Base-by-base conservation (phyloP, 1,140 invertebrate species). In the Atopsyche davidsoni region DNA sequence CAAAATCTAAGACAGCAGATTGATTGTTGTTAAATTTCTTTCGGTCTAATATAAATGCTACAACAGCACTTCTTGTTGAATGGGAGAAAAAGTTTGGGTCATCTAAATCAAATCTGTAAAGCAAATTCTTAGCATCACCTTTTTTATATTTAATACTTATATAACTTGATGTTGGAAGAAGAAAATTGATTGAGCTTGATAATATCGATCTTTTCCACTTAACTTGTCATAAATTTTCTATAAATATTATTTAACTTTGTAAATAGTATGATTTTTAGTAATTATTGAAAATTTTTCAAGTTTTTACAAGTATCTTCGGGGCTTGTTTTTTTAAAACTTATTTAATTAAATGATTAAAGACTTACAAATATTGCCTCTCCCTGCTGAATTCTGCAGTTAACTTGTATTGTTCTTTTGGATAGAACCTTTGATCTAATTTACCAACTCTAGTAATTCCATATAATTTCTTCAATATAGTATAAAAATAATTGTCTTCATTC, bases 21-120 rank as follows among this genome's bases (percentile, higher is more conserved):
- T 64, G 60, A 34, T 79, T 74, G 7, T 80, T 71, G 2, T 79
- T 77, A 66, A 91, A 96, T 59, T 80, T 79, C 65, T 92, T 90
- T 36, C 92, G 75, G 64, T 92, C 85, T 49, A 96, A 72, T 59
- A 96, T 93, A 66, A 94, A 96, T 65, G 95, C 87, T 0, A 93
- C 84, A 40, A 96, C 88, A 47, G 88, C 76, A 17, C 89, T 89
- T 38, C 89, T 79, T 43, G 91, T 85, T 2, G 87, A 82, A 3
- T 87, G 78, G 14, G 85, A 86, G 66, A 96, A 96, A 68, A 96
- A 96, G 41, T 84, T 82, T 17, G 83, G 77, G 6, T 84, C 75
- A 43, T 82, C 72, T n/a, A 87, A 80, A 64, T 94, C 87, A 69
- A 95, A 96, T 63, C 89, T 92, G 61, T 4, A 70, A 69, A 52